Conservation (phyloP, 2,888 invertebrate genomes). For the Lasius platythorax region DNA sequence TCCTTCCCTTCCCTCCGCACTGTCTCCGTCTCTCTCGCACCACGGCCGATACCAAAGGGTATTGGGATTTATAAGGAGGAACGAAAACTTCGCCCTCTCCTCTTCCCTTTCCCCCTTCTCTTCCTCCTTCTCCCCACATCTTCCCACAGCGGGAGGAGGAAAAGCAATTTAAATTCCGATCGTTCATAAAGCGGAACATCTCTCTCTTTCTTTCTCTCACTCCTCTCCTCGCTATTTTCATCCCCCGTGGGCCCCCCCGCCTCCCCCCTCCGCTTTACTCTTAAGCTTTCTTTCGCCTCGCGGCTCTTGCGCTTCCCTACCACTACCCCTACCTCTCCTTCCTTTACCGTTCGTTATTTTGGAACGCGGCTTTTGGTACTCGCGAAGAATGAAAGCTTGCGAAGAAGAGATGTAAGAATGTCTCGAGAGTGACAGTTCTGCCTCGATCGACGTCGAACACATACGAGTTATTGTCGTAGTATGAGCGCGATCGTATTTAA, state of each 20-base stretch:
- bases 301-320: conserved; percentile 1
- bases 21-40: conserved; percentile 37
- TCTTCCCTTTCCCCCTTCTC: neutral
- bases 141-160: conserved; percentile 66
- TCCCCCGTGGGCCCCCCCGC: conserved; percentile 2
- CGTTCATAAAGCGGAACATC: conserved; percentile 80
- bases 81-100: conserved; percentile 72
- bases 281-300: conserved; percentile 52
- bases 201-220: conserved; percentile 61
- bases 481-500: neutral
- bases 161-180: conserved; percentile 82
- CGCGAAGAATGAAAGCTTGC: conserved; percentile 60
- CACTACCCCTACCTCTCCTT: no score
- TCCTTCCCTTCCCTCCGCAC: neutral
- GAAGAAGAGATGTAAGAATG: conserved; percentile 37
- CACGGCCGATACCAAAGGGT: conserved; percentile 76
- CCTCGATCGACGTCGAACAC: conserved; percentile 18
- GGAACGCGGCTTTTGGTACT: conserved; percentile 57
- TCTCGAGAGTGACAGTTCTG: conserved; percentile 42
- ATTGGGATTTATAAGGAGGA: conserved; percentile 81
- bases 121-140: neutral
- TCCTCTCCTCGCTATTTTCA: conserved; percentile 43
- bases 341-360: conserved; percentile 36
- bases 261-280: conserved; percentile 12
- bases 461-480: neutral